Percentiles rank a stretch among this genome's conserved stretches.
These are phyloP conservation scores for Clistopyga incitator DNA, from an alignment of 2,888 invertebrate species.

Conservation along the genomic window DNA sequence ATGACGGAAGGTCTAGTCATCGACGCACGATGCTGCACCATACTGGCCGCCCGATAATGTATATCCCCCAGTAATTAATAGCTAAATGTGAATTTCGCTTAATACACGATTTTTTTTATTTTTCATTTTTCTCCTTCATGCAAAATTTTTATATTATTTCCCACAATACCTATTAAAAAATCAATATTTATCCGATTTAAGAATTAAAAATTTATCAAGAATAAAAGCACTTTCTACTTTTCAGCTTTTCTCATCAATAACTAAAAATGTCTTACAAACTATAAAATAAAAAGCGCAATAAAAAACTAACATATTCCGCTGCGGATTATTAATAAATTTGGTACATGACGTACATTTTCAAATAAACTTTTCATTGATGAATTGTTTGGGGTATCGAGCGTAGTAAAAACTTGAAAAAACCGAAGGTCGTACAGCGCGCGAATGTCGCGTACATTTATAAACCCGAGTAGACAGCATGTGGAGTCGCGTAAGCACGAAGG, in stretches of 20 bases:
- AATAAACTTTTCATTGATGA: neutral
- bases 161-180: no score
- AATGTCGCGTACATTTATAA: neutral
- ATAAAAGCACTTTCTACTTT: no score
- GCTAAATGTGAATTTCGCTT: slow-evolving; percentile 4
- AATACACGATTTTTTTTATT: no score
- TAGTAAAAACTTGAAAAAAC: neutral
- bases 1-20: slow-evolving; percentile 11
- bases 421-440: neutral
- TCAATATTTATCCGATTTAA: no score
- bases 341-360: neutral
- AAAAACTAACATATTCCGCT: neutral
- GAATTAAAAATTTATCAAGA: no score
- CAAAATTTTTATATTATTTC: no score
- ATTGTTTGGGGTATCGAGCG: neutral
- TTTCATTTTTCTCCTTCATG: no score
- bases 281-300: neutral
- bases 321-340: neutral
- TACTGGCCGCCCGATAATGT: slow-evolving; percentile 35
- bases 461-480: neutral
- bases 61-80: slow-evolving; percentile 65
- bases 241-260: no score
- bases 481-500: slow-evolving; percentile 4
- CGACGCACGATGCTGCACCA: slow-evolving; percentile 28
- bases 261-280: neutral